Evolutionary conservation across 2,113 vertebrate species (phyloP).

Genomic region (Falco punctatus): DNA sequence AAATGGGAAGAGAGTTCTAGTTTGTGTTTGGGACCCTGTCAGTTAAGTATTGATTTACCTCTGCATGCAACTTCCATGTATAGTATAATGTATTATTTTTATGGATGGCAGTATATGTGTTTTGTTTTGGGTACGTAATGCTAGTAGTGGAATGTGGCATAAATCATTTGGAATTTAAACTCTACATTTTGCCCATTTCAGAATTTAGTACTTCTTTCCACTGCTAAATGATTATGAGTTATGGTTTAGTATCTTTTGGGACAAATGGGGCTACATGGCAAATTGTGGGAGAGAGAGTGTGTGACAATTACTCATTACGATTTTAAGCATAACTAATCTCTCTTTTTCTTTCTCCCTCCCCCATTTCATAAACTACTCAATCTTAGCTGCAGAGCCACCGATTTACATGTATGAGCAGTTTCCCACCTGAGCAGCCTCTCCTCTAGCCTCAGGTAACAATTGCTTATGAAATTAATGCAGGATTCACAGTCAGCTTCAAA

Average conservation of each 20-base stretch:
- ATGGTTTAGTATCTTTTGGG: neutral
- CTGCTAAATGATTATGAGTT: neutral
- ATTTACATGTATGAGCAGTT: neutral
- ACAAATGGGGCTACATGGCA: neutral
- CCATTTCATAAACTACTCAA: neutral
- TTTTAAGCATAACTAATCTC: neutral
- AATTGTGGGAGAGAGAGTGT: neutral
- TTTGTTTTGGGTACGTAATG: neutral
- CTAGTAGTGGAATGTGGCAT: neutral
- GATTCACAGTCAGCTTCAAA: neutral
- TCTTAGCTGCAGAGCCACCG: neutral
- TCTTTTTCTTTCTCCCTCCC: neutral
- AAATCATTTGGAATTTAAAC: conserved; percentile 8
- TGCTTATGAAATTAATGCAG: neutral
- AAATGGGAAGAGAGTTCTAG: neutral
- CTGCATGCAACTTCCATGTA: neutral
- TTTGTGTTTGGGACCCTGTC: neutral
- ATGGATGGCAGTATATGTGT: neutral
- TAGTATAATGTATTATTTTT: neutral
- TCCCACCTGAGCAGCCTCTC: neutral
- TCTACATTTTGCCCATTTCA: neutral
- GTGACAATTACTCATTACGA: neutral
- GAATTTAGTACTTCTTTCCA: neutral
- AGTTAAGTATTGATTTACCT: neutral
- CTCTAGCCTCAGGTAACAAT: neutral